These are phyloP conservation scores for Pogona vitticeps DNA, from an alignment of 2,113 vertebrate species.

Conservation along the genomic window DNA sequence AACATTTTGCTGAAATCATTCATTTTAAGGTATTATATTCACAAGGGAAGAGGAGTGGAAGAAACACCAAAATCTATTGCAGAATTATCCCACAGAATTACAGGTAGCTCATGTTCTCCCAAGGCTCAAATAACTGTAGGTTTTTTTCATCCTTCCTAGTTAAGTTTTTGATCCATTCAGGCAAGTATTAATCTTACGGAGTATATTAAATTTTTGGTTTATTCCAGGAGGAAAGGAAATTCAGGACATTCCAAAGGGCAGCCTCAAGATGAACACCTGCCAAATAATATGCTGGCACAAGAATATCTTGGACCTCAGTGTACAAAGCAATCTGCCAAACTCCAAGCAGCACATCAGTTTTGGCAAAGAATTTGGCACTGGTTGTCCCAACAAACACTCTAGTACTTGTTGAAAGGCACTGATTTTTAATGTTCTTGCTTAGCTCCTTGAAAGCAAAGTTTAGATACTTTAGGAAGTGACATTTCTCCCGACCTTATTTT, in stretches of 20 bases:
- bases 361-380: slow-evolving; percentile 16
- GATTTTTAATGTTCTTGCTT: slow-evolving; percentile 14
- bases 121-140: not conserved
- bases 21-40: not conserved
- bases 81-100: not conserved
- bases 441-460: not conserved
- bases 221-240: accelerated
- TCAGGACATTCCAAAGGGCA: not conserved
- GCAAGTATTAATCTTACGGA: not conserved
- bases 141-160: not conserved
- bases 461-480: not conserved
- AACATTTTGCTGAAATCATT: not conserved
- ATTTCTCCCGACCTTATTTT: too few relatives aligned
- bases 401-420: not conserved
- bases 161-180: not conserved
- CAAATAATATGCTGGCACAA: accelerated
- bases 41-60: not conserved
- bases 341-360: not conserved
- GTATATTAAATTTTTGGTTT: not conserved
- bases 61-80: not conserved
- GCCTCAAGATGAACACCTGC: not conserved
- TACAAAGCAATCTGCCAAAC: slow-evolving; percentile 5
- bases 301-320: not conserved
- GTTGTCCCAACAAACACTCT: not conserved
- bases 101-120: accelerated